Percentiles rank a stretch among this genome's conserved stretches.
These are phyloP conservation scores for Oncorhynchus nerka DNA, from an alignment of 2,113 vertebrate genomes.

Conservation along the genomic window DNA sequence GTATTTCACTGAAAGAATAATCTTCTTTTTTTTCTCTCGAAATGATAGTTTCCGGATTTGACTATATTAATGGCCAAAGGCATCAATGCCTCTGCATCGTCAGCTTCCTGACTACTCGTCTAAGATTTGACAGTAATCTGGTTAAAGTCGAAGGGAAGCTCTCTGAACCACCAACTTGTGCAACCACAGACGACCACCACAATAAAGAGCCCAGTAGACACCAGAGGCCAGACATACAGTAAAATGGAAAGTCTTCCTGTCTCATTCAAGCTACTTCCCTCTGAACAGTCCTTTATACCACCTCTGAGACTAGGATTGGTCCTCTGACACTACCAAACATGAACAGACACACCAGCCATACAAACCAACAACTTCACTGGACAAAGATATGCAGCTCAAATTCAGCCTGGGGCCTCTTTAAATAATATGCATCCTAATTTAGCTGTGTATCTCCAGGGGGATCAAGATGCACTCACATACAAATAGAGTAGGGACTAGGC, in stretches of 20 bases:
- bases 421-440: constrained; percentile 71
- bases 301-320: constrained; percentile 29
- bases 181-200: constrained; percentile 11
- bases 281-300: constrained; percentile 21
- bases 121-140: too few relatives aligned
- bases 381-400: constrained; percentile 58
- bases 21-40: too few relatives aligned
- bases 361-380: constrained; percentile 57
- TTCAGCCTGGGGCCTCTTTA: constrained; percentile 63
- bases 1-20: too few relatives aligned
- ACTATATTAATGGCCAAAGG: too few relatives aligned
- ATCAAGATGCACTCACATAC: constrained; percentile 60
- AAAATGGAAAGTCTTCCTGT: background rate
- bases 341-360: constrained; percentile 36
- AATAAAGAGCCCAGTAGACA: constrained; percentile 11
- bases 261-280: constrained; percentile 9
- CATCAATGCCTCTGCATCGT: too few relatives aligned
- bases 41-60: too few relatives aligned
- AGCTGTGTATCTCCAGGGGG: constrained; percentile 53
- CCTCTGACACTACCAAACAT: constrained; percentile 23
- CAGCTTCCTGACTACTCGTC: too few relatives aligned
- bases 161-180: background rate
- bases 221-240: constrained; percentile 30
- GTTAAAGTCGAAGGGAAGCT: too few relatives aligned
- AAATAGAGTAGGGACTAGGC: constrained; percentile 44